A percentile compares a stretch with the other conserved stretches of the same genome.
Evolutionary conservation across 1,140 invertebrate species (phyloP).

Genomic region (Pararge aegeria): DNA sequence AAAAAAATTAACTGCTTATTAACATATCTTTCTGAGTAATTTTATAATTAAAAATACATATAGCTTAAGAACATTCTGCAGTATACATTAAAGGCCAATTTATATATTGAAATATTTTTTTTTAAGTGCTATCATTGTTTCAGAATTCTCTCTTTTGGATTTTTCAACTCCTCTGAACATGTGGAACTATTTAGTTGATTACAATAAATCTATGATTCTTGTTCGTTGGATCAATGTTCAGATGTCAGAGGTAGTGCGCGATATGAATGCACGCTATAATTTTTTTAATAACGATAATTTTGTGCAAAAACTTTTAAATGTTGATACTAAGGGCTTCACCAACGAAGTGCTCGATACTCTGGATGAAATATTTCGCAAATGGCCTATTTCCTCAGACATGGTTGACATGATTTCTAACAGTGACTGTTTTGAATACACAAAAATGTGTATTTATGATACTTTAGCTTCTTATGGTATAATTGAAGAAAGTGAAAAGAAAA

Average conservation of each 20-base stretch:
- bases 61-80: no score
- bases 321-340: slow-evolving; percentile 63
- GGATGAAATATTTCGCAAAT: slow-evolving; percentile 76
- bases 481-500: slow-evolving; percentile 71
- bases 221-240: slow-evolving; percentile 80
- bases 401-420: slow-evolving; percentile 74
- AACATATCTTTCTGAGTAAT: background rate
- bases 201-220: slow-evolving; percentile 77
- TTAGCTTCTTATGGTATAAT: slow-evolving; percentile 80
- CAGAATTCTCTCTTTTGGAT: slow-evolving; percentile 76
- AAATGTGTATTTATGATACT: slow-evolving; percentile 80
- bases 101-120: no score
- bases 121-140: slow-evolving; percentile 47
- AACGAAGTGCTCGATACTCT: slow-evolving; percentile 64
- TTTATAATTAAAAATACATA: no score
- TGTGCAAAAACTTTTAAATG: slow-evolving; percentile 61
- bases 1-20: background rate
- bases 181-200: slow-evolving; percentile 77
- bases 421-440: slow-evolving; percentile 75
- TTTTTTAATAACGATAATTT: slow-evolving; percentile 71
- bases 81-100: no score
- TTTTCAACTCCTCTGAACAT: slow-evolving; percentile 74
- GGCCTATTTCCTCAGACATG: slow-evolving; percentile 81
- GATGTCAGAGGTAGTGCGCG: slow-evolving; percentile 66
- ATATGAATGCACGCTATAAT: slow-evolving; percentile 68